A percentile compares a stretch with the other conserved stretches of the same genome.
phyloP scores from a whole-genome alignment of 2,888 invertebrate species.

The Galeopsomyia nigrocyanea region DNA sequence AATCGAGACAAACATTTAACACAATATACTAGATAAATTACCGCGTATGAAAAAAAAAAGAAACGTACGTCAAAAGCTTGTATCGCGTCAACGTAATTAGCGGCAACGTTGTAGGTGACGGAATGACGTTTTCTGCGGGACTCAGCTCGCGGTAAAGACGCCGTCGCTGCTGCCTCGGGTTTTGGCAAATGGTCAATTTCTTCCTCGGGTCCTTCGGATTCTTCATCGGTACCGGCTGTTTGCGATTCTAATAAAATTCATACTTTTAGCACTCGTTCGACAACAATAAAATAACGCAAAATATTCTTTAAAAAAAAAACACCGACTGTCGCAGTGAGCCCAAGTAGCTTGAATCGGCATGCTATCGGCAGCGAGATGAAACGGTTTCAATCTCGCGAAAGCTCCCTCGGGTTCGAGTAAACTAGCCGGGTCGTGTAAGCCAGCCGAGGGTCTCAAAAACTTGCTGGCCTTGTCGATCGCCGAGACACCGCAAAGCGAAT shows the following conservation, averaged over 20 bases:
- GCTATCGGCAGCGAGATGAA: conserved; percentile 60
- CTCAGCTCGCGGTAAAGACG: conserved; percentile 3
- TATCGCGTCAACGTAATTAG: conserved; percentile 66
- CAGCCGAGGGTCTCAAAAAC: conserved; percentile 62
- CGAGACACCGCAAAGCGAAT: conserved; percentile 73
- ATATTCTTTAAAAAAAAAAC: conserved; percentile 4
- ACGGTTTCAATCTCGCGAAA: conserved; percentile 61
- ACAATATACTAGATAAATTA: background rate
- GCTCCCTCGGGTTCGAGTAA: conserved; percentile 58
- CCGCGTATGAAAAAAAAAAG: background rate
- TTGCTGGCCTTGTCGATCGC: conserved; percentile 73
- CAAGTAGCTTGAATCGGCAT: conserved; percentile 58
- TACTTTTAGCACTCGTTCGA: too few species aligned
- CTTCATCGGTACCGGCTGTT: conserved; percentile 29
- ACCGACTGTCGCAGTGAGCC: conserved; percentile 62
- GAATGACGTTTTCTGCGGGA: conserved; percentile 52
- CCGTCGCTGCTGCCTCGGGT: conserved; percentile 50
- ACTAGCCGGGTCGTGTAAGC: conserved; percentile 52
- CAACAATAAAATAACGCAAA: too few species aligned
- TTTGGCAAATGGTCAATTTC: conserved; percentile 63
- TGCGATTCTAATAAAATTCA: too few species aligned
- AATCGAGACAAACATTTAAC: conserved; percentile 57
- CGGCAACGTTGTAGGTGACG: conserved; percentile 53
- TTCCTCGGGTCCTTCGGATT: conserved; percentile 50
- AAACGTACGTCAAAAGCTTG: conserved; percentile 66